Evolutionary conservation across 2,797 vertebrate genomes (phyloP).

Genomic region (Chrysocyon brachyurus): DNA sequence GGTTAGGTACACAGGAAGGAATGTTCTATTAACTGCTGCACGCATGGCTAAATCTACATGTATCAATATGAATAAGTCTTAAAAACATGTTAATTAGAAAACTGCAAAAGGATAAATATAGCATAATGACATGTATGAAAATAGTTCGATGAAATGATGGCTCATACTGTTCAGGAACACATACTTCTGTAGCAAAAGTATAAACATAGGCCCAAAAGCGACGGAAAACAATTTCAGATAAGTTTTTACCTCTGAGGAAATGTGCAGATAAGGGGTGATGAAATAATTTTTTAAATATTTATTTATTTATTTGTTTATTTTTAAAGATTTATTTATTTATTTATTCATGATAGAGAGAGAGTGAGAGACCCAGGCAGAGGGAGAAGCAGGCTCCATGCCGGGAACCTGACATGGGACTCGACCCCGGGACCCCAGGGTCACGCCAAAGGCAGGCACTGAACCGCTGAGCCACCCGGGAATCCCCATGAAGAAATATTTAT

Average conservation of each 20-base stretch:
- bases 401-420: too few relatives aligned
- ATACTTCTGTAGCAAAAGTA: background rate
- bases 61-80: slow-evolving; percentile 12
- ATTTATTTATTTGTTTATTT: too few relatives aligned
- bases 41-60: background rate
- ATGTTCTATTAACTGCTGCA: background rate
- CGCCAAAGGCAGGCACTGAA: too few relatives aligned
- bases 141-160: background rate
- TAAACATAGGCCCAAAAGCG: background rate
- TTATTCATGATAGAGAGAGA: too few relatives aligned
- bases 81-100: background rate
- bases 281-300: too few relatives aligned
- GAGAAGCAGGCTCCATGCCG: too few relatives aligned
- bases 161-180: background rate
- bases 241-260: background rate
- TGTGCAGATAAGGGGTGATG: background rate
- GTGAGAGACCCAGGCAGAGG: too few relatives aligned
- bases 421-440: too few relatives aligned
- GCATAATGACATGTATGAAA: background rate
- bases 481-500: background rate
- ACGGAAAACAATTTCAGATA: background rate
- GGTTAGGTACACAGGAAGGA: background rate
- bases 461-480: too few relatives aligned
- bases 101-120: background rate
- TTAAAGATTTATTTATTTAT: too few relatives aligned